Conservation (phyloP, 2,888 invertebrate genomes). For the Amiota mariae region DNA sequence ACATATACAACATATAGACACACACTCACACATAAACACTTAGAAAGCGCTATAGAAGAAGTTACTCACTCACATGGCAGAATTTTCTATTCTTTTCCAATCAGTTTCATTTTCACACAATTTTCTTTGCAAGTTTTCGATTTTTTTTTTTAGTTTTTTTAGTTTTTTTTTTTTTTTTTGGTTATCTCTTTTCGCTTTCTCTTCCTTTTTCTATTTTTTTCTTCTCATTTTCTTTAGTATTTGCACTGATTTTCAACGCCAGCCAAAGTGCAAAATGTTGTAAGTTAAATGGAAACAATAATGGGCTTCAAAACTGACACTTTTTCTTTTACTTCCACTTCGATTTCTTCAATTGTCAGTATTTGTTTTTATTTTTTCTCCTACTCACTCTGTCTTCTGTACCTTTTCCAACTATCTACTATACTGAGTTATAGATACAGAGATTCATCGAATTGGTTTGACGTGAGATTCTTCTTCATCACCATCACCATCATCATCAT, state of each 20-base stretch:
- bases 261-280: constrained; percentile 69
- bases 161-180: constrained; percentile 37
- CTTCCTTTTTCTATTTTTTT: constrained; percentile 41
- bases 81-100: constrained; percentile 46
- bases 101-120: constrained; percentile 60
- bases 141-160: too few relatives aligned
- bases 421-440: too few relatives aligned
- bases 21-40: constrained; percentile 35
- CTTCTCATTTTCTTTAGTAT: constrained; percentile 33
- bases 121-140: constrained; percentile 54
- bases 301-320: constrained; percentile 50
- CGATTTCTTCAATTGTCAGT: too few relatives aligned
- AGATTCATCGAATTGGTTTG: too few relatives aligned
- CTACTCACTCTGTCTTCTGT: too few relatives aligned
- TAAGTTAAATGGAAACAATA: constrained; percentile 70
- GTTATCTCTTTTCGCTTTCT: constrained; percentile 29
- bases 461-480: too few relatives aligned
- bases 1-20: too few relatives aligned
- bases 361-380: too few relatives aligned
- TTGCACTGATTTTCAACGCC: constrained; percentile 34
- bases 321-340: constrained; percentile 1
- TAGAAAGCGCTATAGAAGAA: neutral
- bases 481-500: too few relatives aligned
- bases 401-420: too few relatives aligned
- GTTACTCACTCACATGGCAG: constrained; percentile 33